Evolutionary conservation across 1,140 invertebrate genomes (phyloP).

Genomic region (Spodoptera litura): DNA sequence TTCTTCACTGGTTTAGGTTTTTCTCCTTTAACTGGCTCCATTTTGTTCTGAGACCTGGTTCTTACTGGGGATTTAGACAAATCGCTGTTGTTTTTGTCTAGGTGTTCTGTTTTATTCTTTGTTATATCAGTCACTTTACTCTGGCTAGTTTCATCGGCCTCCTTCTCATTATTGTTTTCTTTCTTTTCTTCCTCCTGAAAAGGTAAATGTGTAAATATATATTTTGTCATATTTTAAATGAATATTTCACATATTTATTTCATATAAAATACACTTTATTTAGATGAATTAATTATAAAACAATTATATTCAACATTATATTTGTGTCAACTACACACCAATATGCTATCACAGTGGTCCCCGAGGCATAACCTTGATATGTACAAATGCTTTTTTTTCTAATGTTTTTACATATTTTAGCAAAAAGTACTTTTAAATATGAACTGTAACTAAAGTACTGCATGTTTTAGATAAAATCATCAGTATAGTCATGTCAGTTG

Average conservation of each 20-base stretch:
- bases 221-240: too few relatives aligned
- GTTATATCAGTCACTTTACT: constrained; percentile 65
- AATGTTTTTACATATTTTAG: neutral
- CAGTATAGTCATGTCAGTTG: neutral
- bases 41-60: constrained; percentile 85
- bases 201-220: constrained; percentile 40
- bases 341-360: neutral
- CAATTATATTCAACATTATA: neutral
- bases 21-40: constrained; percentile 79
- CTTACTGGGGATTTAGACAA: constrained; percentile 80
- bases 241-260: neutral
- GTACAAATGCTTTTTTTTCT: neutral
- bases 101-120: constrained; percentile 64
- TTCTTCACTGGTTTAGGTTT: constrained; percentile 83
- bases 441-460: neutral
- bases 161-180: constrained; percentile 81
- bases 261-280: neutral
- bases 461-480: neutral
- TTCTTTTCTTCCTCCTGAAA: constrained; percentile 85
- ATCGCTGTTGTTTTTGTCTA: constrained; percentile 64
- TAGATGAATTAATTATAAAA: neutral
- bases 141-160: constrained; percentile 68
- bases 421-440: neutral
- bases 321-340: neutral
- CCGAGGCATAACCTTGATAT: constrained; percentile 14